Evolutionary conservation across 2,888 invertebrate species (phyloP).

Genomic region (Meteorus colon): DNA sequence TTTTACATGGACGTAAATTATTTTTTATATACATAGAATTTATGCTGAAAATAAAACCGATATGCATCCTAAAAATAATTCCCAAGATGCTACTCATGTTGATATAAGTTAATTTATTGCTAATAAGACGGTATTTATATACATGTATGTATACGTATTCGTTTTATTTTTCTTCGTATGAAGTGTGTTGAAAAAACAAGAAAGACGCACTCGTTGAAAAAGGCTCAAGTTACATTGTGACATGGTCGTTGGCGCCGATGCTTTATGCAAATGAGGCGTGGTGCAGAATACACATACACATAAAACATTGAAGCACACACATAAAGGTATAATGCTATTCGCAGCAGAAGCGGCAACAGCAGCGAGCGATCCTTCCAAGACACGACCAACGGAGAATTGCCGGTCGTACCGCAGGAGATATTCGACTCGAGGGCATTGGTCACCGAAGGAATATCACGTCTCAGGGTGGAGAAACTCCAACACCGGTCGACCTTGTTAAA

Average conservation of each 20-base stretch:
- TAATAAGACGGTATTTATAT: neutral
- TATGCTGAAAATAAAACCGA: constrained; percentile 4
- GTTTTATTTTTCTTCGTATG: neutral
- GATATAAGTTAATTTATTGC: constrained; percentile 3
- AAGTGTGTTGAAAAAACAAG: constrained; percentile 3
- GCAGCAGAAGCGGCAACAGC: constrained; percentile 17
- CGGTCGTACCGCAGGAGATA: constrained; percentile 9
- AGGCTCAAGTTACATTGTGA: constrained; percentile 36
- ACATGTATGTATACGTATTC: neutral
- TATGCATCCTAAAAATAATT: neutral
- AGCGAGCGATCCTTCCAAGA: neutral
- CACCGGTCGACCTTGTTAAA: constrained; percentile 46
- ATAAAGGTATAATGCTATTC: constrained; percentile 10
- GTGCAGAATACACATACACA: constrained; percentile 24
- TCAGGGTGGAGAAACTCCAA: constrained; percentile 35
- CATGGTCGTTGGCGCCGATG: constrained; percentile 31
- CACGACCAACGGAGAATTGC: neutral
- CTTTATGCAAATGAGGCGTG: constrained; percentile 43
- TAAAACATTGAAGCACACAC: neutral
- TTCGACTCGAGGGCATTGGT: constrained; percentile 39
- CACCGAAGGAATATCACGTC: constrained; percentile 20
- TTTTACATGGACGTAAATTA: neutral
- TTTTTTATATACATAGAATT: constrained; percentile 1
- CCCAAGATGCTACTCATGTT: neutral
- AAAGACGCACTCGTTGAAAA: constrained; percentile 24